Base-by-base conservation (phyloP, 2,888 invertebrate genomes). In the Microchrysa polita region DNA sequence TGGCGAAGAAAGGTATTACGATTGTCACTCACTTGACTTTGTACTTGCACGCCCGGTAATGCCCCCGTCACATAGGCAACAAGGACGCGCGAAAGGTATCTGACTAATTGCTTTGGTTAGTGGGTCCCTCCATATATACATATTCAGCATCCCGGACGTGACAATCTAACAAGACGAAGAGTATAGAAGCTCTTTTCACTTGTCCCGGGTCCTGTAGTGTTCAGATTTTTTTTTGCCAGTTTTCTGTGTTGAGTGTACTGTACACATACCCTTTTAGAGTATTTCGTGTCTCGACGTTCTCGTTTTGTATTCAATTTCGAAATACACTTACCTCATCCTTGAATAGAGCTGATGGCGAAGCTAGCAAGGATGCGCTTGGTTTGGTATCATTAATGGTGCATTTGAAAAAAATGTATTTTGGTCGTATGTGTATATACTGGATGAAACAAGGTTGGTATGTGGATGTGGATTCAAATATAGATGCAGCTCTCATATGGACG, bases 11-110 rank as follows among this genome's bases (percentile, higher is more conserved):
- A 72, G 59, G 59, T 72, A 60, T 72, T 72, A 61, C 72, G 52
- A 72, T 72, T 72, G 72, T 72, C 72, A 72, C 72, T 72, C 72
- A 72, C 72, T 72, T 72, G 72, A 69, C 69, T 69, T 69, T 69
- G 57, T 55, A 40, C 69, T 40, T 55, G 69, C 55, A 40, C n/a
- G 34, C 20, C 27, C 27, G 34, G 57, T 22, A 48, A 22, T 65
- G 65, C 12, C 2, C 27, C 1, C 7, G 65, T n/a, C n/a, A n/a
- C 42, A 18, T 7, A 34, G 27, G 22, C 34, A 69, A 34, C 7
- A 14, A 55, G n/a, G n/a, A n/a, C n/a, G n/a, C 23, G 34, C 55
- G 69, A 69, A 69, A 69, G 55, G 69, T 69, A 69, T 69, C 69
- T 69, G 55, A 69, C 69, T 69, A 69, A 69, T 69, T 69, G 69